Evolutionary conservation across 1,140 invertebrate species (phyloP).

Genomic region (Ylistrum balloti): DNA sequence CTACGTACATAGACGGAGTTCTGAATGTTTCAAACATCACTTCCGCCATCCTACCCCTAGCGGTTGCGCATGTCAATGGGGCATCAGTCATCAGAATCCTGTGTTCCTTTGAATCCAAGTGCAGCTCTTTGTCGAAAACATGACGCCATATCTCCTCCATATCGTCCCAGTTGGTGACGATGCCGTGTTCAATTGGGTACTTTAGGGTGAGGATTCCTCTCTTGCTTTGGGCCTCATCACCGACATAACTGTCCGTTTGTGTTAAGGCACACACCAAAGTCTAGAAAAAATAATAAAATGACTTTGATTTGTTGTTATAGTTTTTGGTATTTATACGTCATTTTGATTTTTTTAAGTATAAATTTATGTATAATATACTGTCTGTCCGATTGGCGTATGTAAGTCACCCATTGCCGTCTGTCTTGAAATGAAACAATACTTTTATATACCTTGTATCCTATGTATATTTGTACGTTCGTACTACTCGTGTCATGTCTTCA

Average conservation of each 20-base stretch:
- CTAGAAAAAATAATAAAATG: constrained; percentile 72
- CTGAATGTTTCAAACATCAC: neutral
- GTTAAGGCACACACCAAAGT: constrained; percentile 98
- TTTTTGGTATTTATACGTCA: too few relatives aligned
- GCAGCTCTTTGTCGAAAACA: constrained; percentile 94
- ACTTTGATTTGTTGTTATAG: too few relatives aligned
- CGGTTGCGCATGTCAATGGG: constrained; percentile 54
- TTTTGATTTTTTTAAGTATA: too few relatives aligned
- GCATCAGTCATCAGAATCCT: constrained; percentile 87
- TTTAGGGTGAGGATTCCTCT: constrained; percentile 89
- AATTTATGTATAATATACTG: too few relatives aligned
- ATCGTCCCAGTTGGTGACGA: constrained; percentile 97
- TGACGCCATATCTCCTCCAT: constrained; percentile 85
- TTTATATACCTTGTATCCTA: too few relatives aligned
- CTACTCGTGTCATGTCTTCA: too few relatives aligned
- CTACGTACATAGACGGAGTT: neutral
- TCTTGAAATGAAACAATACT: too few relatives aligned
- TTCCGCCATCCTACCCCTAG: neutral
- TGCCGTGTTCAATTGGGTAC: constrained; percentile 97
- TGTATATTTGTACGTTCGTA: too few relatives aligned
- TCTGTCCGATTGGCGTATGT: too few relatives aligned
- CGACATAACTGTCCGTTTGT: constrained; percentile 97
- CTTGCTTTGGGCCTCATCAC: constrained; percentile 97
- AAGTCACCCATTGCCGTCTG: too few relatives aligned
- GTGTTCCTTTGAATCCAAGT: constrained; percentile 85